Percentiles rank a stretch among this genome's conserved stretches.
Conservation (phyloP, 2,888 invertebrate genomes). For the Meteorus colon region DNA sequence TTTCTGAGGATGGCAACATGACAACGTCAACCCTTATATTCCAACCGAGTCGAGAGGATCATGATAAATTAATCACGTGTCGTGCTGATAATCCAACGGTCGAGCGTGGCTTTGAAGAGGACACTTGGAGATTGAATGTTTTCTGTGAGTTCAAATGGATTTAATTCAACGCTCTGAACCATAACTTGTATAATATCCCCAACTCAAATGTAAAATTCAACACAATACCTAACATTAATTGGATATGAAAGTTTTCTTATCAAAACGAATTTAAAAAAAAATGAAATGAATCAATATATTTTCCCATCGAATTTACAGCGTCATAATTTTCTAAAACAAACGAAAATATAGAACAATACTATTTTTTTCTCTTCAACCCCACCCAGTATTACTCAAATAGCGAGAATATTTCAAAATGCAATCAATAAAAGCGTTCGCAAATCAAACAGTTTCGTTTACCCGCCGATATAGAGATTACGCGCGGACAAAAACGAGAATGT, state of each 20-base stretch:
- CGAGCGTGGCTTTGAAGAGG: slow-evolving; percentile 83
- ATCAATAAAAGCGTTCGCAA: slow-evolving; percentile 7
- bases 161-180: neutral
- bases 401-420: neutral
- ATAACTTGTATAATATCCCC: too few species aligned
- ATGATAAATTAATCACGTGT: slow-evolving; percentile 86
- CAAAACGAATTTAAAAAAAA: too few species aligned
- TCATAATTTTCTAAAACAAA: too few species aligned
- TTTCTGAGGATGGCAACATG: slow-evolving; percentile 86
- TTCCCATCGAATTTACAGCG: too few species aligned
- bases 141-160: slow-evolving; percentile 82
- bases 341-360: too few species aligned
- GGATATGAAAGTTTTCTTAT: too few species aligned
- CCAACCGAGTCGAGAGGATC: slow-evolving; percentile 84
- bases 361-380: neutral
- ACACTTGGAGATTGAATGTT: slow-evolving; percentile 87
- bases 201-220: too few species aligned
- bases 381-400: neutral
- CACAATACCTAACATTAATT: too few species aligned
- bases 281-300: too few species aligned
- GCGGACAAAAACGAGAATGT: slow-evolving; percentile 57
- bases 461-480: slow-evolving; percentile 60
- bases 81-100: slow-evolving; percentile 86
- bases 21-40: slow-evolving; percentile 85
- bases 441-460: slow-evolving; percentile 32